phyloP scores from a whole-genome alignment of 2,113 vertebrate species.

The Micronycteris hirsuta region DNA sequence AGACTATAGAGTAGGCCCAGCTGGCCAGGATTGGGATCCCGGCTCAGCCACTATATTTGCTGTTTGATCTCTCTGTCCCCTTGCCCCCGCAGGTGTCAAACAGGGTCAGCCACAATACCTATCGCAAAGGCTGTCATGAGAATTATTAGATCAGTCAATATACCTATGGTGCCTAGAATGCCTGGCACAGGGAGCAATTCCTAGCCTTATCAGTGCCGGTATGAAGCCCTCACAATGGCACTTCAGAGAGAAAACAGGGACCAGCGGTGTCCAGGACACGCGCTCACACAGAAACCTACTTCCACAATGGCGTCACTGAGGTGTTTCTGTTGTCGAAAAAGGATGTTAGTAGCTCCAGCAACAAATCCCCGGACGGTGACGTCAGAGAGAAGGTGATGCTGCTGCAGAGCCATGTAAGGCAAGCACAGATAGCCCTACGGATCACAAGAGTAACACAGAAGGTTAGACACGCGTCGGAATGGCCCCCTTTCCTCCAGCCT shows the following conservation, averaged over 20 bases:
- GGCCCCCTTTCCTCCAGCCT: neutral
- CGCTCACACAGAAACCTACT: conserved; percentile 75
- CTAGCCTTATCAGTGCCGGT: neutral
- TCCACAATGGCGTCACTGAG: conserved; percentile 95
- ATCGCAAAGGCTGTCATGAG: neutral
- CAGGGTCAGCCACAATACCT: neutral
- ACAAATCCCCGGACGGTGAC: conserved; percentile 93
- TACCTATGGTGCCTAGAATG: neutral
- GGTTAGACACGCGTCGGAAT: neutral
- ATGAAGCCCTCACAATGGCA: neutral
- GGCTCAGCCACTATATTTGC: neutral
- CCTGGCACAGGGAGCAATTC: neutral
- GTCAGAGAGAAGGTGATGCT: conserved; percentile 97
- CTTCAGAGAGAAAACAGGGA: neutral
- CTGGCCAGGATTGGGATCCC: neutral
- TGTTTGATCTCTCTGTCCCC: neutral
- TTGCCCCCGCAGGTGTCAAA: neutral
- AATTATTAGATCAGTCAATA: neutral
- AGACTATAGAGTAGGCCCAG: neutral
- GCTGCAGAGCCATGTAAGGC: conserved; percentile 98
- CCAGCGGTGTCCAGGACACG: neutral
- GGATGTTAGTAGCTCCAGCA: conserved; percentile 96
- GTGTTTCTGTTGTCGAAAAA: conserved; percentile 97
- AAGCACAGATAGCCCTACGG: conserved; percentile 93
- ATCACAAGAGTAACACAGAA: neutral